Conservation (phyloP, 2,113 vertebrate species). For the Pseudopipra pipra region DNA sequence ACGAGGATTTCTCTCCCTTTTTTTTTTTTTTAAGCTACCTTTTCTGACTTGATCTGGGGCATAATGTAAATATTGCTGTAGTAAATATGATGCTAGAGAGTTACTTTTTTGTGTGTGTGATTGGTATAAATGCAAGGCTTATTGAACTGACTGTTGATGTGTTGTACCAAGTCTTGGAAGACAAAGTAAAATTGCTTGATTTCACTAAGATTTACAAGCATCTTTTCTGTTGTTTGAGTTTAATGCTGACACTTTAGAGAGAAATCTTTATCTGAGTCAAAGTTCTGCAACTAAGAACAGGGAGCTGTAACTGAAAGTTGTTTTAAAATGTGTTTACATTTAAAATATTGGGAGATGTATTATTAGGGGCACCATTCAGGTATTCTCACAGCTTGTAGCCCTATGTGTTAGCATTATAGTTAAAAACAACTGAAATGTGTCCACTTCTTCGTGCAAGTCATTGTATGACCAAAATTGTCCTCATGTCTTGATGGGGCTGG, state of each 20-base stretch:
- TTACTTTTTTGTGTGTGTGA: background rate
- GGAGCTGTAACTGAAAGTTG: background rate
- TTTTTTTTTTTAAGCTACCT: background rate
- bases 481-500: background rate
- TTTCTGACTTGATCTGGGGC: background rate
- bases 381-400: background rate
- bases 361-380: background rate
- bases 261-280: background rate
- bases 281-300: background rate
- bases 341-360: background rate
- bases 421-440: background rate
- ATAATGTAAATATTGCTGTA: slow-evolving; percentile 44
- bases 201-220: slow-evolving; percentile 13
- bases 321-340: background rate
- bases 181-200: slow-evolving; percentile 33
- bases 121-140: slow-evolving; percentile 4
- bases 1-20: background rate
- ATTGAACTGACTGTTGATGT: background rate
- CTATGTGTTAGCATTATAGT: background rate
- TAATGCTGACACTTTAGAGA: background rate
- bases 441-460: background rate
- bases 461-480: background rate
- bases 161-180: slow-evolving; percentile 25
- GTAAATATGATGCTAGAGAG: background rate
- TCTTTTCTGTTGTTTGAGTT: slow-evolving; percentile 6